Conservation (phyloP, 1,140 invertebrate genomes). For the Sesamia nonagrioides region DNA sequence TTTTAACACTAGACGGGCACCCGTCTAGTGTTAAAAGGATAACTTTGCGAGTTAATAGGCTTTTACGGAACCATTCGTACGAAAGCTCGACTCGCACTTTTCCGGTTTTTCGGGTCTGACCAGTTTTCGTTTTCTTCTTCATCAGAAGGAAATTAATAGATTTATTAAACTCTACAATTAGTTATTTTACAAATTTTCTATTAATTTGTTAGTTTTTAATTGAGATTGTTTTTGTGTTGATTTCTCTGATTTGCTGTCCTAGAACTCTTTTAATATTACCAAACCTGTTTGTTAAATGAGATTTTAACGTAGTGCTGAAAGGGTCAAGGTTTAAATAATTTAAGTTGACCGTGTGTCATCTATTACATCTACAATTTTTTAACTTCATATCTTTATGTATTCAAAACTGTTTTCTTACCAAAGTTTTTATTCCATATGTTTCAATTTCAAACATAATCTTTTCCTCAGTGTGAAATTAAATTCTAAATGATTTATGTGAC, state of each 20-base stretch:
- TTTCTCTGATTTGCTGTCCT: background rate
- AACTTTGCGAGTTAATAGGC: too few relatives aligned
- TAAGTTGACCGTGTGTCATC: background rate
- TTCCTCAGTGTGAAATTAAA: background rate
- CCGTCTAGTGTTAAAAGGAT: too few relatives aligned
- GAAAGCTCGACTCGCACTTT: too few relatives aligned
- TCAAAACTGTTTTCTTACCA: background rate
- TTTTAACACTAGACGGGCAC: too few relatives aligned
- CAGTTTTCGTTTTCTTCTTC: too few relatives aligned
- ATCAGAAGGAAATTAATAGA: too few relatives aligned
- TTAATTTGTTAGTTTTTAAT: background rate
- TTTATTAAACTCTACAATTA: too few relatives aligned
- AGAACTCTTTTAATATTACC: background rate
- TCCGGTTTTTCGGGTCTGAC: too few relatives aligned
- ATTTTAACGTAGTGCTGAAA: background rate
- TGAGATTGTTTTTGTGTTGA: background rate
- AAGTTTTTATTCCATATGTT: background rate
- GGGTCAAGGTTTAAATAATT: background rate
- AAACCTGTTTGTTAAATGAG: background rate
- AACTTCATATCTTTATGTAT: background rate
- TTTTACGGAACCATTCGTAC: too few relatives aligned
- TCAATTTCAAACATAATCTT: background rate
- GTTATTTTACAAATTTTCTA: too few relatives aligned
- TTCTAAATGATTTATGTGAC: background rate
- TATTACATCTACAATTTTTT: background rate